Percentiles rank a stretch among this genome's conserved stretches.
These are phyloP conservation scores for Liolophura sinensis DNA, from an alignment of 1,140 invertebrate species.

Conservation along the genomic window DNA sequence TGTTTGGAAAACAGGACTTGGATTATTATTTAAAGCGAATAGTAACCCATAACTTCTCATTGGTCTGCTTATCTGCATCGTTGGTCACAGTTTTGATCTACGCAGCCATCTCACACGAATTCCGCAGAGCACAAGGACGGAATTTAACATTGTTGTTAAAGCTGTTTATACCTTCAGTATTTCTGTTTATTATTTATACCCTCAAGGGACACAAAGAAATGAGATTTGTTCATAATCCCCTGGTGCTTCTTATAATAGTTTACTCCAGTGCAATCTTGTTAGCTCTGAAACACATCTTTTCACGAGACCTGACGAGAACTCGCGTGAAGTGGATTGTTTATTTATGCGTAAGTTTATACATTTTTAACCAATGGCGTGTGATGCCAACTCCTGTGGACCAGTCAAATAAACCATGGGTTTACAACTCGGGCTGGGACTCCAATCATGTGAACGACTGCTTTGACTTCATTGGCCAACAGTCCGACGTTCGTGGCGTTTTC, in stretches of 20 bases:
- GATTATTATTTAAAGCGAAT: constrained; percentile 21
- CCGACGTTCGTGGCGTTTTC: constrained; percentile 48
- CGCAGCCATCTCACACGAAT: neutral
- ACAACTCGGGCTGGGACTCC: constrained; percentile 24
- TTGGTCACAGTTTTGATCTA: constrained; percentile 7
- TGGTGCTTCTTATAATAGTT: constrained; percentile 35
- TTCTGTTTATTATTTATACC: constrained; percentile 36
- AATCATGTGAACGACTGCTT: constrained; percentile 42
- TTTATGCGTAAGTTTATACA: constrained; percentile 4
- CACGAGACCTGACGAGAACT: too few relatives aligned
- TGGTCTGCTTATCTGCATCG: constrained; percentile 6
- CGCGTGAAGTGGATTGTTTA: too few relatives aligned
- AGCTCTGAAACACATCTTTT: too few relatives aligned
- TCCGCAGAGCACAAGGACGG: neutral
- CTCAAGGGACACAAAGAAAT: constrained; percentile 42
- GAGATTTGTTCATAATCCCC: constrained; percentile 42
- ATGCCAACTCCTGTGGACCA: constrained; percentile 18
- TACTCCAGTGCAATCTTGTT: constrained; percentile 9
- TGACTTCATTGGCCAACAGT: constrained; percentile 34
- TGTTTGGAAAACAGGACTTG: constrained; percentile 28
- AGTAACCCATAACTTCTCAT: constrained; percentile 15
- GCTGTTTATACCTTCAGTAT: neutral
- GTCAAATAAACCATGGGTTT: constrained; percentile 31
- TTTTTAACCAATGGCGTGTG: constrained; percentile 17
- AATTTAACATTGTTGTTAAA: neutral